Conservation (phyloP, 2,113 vertebrate genomes). For the Lagopus muta region DNA sequence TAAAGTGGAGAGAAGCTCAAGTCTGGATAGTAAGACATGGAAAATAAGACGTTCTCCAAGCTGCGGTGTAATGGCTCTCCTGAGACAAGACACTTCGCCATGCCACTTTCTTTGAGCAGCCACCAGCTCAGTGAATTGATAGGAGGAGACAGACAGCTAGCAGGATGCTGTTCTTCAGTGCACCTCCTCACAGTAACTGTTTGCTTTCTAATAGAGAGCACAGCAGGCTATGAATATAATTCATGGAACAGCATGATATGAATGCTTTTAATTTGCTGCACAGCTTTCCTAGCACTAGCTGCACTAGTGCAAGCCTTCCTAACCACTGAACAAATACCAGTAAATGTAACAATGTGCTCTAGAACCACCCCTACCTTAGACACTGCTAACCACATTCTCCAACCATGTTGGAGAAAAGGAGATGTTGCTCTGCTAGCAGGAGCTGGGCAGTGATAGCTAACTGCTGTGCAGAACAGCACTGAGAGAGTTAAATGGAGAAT, state of each 20-base stretch:
- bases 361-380: background rate
- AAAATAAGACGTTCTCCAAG: background rate
- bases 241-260: background rate
- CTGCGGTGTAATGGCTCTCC: background rate
- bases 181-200: background rate
- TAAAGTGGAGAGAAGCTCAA: background rate
- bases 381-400: background rate
- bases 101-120: background rate
- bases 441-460: background rate
- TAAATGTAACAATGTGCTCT: rapidly evolving
- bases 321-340: background rate
- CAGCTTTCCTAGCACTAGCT: background rate
- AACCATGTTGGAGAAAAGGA: background rate
- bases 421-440: background rate
- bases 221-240: background rate
- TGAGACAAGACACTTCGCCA: background rate
- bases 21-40: background rate
- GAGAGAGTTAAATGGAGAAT: background rate
- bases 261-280: background rate
- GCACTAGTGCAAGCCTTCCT: background rate
- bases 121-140: background rate
- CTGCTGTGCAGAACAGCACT: rapidly evolving
- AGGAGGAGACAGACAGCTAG: background rate
- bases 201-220: background rate
- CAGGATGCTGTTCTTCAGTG: background rate